Evolutionary conservation across 2,888 invertebrate genomes (phyloP).

Genomic region (Tubulanus polymorphus): DNA sequence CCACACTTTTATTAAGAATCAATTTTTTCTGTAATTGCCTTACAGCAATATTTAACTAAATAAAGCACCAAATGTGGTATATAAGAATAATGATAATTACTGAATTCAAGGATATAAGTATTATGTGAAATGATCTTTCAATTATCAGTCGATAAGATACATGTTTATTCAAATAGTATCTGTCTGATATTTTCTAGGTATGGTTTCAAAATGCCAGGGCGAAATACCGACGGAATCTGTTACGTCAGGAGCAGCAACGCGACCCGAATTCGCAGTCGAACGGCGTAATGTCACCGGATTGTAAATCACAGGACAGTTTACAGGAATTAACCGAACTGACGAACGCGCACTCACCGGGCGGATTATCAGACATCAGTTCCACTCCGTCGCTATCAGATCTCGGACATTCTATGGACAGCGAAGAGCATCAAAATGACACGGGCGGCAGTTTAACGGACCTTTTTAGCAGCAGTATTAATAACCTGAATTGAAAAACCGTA

Average conservation of each 20-base stretch:
- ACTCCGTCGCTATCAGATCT: constrained; percentile 40
- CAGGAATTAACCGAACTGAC: constrained; percentile 30
- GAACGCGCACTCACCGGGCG: constrained; percentile 37
- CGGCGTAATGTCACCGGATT: constrained; percentile 16
- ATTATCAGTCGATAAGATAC: too few relatives aligned
- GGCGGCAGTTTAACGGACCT: constrained; percentile 34
- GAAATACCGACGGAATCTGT: constrained; percentile 91
- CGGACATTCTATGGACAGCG: constrained; percentile 33
- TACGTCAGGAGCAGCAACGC: constrained; percentile 31
- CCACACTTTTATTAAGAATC: too few relatives aligned
- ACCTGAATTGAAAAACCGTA: constrained; percentile 24
- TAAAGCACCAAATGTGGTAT: too few relatives aligned
- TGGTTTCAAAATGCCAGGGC: constrained; percentile 99
- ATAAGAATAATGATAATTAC: too few relatives aligned
- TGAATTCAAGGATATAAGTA: too few relatives aligned
- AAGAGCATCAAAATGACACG: background rate
- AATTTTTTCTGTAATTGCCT: too few relatives aligned
- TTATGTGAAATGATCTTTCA: too few relatives aligned
- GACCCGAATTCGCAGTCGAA: constrained; percentile 19
- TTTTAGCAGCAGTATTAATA: constrained; percentile 36
- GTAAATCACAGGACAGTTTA: constrained; percentile 20
- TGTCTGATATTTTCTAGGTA: constrained; percentile 64
- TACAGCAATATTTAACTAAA: too few relatives aligned
- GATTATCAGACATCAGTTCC: constrained; percentile 44
- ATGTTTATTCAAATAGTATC: background rate